Percentiles rank a stretch among this genome's conserved stretches.
Evolutionary conservation across 2,888 invertebrate genomes (phyloP).

Genomic region (Agonopterix heracliana): DNA sequence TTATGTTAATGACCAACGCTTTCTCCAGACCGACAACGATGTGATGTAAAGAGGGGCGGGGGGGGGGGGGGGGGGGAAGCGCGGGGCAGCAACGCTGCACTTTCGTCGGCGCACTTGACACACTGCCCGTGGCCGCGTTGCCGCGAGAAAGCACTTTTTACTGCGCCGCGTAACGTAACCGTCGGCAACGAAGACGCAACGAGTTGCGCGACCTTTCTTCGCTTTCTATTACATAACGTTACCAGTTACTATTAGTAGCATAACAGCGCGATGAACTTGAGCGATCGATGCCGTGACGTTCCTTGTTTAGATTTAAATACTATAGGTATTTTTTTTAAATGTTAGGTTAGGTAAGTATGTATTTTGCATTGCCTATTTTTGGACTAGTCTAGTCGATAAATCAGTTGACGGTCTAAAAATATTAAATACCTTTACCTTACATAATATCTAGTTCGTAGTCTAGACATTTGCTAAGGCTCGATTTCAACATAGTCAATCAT

Average conservation of each 20-base stretch:
- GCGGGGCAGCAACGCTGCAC: slow-evolving; percentile 65
- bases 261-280: slow-evolving; percentile 62
- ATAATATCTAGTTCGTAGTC: too few relatives aligned
- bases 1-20: slow-evolving; percentile 61
- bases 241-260: slow-evolving; percentile 63
- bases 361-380: too few relatives aligned
- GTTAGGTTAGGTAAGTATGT: too few relatives aligned
- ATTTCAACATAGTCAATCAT: too few relatives aligned
- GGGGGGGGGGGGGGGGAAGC: slow-evolving; percentile 30
- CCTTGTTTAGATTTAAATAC: neutral
- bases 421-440: too few relatives aligned
- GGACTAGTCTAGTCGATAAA: too few relatives aligned
- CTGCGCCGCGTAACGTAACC: slow-evolving; percentile 46
- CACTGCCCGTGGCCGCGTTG: slow-evolving; percentile 74
- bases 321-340: too few relatives aligned
- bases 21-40: slow-evolving; percentile 63
- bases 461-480: too few relatives aligned
- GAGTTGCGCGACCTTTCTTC: slow-evolving; percentile 64
- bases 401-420: too few relatives aligned
- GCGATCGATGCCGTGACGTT: slow-evolving; percentile 37
- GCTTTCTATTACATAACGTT: slow-evolving; percentile 71
- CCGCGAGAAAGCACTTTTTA: slow-evolving; percentile 73
- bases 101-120: slow-evolving; percentile 75
- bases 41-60: slow-evolving; percentile 59
- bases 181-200: slow-evolving; percentile 60